These are phyloP conservation scores for Ruditapes philippinarum DNA, from an alignment of 1,140 invertebrate species.

Conservation along the genomic window DNA sequence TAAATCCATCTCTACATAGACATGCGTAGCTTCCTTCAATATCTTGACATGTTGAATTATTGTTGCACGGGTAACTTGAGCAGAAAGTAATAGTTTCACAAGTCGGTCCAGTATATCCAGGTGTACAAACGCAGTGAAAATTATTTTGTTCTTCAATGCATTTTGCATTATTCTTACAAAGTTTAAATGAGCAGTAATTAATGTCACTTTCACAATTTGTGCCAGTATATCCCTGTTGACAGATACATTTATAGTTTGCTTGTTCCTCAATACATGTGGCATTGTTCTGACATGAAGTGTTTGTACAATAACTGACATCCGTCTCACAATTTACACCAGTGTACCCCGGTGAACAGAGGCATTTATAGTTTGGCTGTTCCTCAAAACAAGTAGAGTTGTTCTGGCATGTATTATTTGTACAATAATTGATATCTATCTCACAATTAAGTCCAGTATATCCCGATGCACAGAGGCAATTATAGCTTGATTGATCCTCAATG, in stretches of 20 bases:
- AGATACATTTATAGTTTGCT: neutral
- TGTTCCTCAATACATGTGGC: neutral
- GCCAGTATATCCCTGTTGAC: neutral
- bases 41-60: conserved; percentile 15
- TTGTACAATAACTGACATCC: neutral
- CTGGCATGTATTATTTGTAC: neutral
- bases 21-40: conserved; percentile 37
- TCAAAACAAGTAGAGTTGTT: neutral
- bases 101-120: neutral
- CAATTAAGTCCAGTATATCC: conserved; percentile 61
- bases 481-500: conserved; percentile 26
- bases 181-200: neutral
- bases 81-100: conserved; percentile 50
- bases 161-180: neutral
- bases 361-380: neutral
- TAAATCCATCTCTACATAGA: conserved; percentile 31
- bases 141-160: neutral
- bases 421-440: conserved; percentile 21
- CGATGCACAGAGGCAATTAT: conserved; percentile 45
- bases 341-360: neutral
- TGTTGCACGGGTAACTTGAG: conserved; percentile 24
- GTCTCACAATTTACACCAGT: neutral
- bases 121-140: neutral
- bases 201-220: neutral
- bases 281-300: neutral